These are phyloP conservation scores for Leptocoma aspasia DNA, from an alignment of 2,113 vertebrate species.

Conservation along the genomic window DNA sequence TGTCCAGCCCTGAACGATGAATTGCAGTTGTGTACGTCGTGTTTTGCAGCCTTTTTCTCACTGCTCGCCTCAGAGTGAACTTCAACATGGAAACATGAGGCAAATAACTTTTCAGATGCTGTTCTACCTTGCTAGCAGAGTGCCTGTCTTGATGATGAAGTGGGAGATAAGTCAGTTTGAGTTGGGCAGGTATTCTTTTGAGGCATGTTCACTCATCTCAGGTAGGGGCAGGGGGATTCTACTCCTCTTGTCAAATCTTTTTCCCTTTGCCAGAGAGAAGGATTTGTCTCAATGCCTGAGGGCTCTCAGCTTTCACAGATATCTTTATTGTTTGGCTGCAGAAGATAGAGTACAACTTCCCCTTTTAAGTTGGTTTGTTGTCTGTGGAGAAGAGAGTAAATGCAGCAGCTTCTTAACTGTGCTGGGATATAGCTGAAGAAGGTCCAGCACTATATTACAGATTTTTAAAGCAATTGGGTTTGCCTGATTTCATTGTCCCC, in stretches of 20 bases:
- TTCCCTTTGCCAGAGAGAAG: not conserved
- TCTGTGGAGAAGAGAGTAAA: not conserved
- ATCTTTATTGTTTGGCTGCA: not conserved
- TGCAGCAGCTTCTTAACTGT: not conserved
- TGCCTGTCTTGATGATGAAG: not conserved
- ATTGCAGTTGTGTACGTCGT: not conserved
- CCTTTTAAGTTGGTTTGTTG: not conserved
- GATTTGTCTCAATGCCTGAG: not conserved
- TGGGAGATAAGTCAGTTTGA: not conserved
- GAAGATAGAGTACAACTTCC: conserved; percentile 1
- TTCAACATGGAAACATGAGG: not conserved
- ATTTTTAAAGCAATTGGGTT: not conserved
- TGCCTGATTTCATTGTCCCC: not conserved
- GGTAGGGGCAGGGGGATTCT: not conserved
- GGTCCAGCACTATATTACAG: not conserved
- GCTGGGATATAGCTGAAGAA: not conserved
- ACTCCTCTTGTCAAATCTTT: not conserved
- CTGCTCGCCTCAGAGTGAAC: not conserved
- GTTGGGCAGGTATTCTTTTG: not conserved
- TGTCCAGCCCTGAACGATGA: not conserved
- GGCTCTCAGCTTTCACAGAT: not conserved
- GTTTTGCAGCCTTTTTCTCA: not conserved
- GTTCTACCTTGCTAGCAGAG: not conserved
- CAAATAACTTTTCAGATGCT: not conserved
- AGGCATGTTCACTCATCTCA: not conserved